These are phyloP conservation scores for Pseudopipra pipra DNA, from an alignment of 2,113 vertebrate genomes.

Conservation along the genomic window DNA sequence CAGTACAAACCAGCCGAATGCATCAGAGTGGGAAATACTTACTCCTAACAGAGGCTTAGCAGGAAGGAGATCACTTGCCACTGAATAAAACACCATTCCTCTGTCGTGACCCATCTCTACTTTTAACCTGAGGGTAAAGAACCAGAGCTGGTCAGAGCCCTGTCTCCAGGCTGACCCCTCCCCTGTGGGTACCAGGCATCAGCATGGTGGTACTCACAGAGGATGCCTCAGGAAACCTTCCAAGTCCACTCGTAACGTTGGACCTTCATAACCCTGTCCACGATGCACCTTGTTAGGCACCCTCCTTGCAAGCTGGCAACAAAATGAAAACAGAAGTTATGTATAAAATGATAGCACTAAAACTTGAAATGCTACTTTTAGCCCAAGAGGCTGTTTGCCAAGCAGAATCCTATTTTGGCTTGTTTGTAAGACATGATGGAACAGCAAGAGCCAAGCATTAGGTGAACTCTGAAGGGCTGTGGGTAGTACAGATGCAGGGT, in stretches of 20 bases:
- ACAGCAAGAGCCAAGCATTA: background rate
- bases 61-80: constrained; percentile 82
- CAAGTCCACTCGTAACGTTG: constrained; percentile 78
- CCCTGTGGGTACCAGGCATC: fast-evolving
- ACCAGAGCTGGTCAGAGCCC: background rate
- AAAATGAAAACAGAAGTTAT: background rate
- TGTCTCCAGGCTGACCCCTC: background rate
- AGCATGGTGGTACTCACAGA: constrained; percentile 67
- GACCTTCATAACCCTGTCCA: constrained; percentile 68
- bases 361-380: background rate
- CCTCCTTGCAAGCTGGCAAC: constrained; percentile 66
- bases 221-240: constrained; percentile 74
- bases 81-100: constrained; percentile 76
- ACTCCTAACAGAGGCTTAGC: constrained; percentile 27
- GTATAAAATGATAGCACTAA: background rate
- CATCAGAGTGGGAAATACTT: background rate
- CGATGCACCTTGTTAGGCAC: constrained; percentile 77
- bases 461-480: background rate
- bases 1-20: background rate
- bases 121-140: constrained; percentile 71
- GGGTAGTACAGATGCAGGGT: background rate
- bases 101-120: constrained; percentile 74
- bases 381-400: fast-evolving
- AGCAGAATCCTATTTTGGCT: background rate
- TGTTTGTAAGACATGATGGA: background rate